Percentiles rank a stretch among this genome's conserved stretches.
phyloP scores from a whole-genome alignment of 1,140 invertebrate genomes.

The Drosophila subpulchrella region DNA sequence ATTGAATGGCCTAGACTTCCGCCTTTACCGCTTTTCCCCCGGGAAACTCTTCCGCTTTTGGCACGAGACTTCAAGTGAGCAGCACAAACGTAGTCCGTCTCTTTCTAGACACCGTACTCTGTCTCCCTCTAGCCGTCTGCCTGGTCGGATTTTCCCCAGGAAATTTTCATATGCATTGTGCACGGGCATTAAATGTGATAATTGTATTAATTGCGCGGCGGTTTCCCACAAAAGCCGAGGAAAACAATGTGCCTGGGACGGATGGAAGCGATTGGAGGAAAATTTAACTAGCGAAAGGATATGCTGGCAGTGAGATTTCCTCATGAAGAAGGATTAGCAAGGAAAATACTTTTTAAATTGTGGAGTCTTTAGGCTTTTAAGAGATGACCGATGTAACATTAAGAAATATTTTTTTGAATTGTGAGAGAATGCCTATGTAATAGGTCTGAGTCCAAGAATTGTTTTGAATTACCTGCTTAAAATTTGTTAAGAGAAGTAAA shows the following conservation, averaged over 20 bases:
- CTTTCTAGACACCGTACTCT: not conserved
- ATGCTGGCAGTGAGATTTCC: not conserved
- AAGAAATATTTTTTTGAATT: too few species aligned
- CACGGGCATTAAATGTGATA: slow-evolving; percentile 68
- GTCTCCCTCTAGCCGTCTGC: slow-evolving; percentile 20
- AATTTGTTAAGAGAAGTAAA: too few species aligned
- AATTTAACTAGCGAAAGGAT: slow-evolving; percentile 16
- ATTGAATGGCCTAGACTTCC: slow-evolving; percentile 68
- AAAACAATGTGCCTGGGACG: slow-evolving; percentile 31
- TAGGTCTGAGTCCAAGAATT: too few species aligned
- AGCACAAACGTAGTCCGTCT: slow-evolving; percentile 14
- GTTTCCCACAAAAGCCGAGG: slow-evolving; percentile 51
- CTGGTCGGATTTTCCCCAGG: slow-evolving; percentile 32
- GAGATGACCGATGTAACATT: not conserved
- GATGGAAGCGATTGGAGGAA: slow-evolving; percentile 21
- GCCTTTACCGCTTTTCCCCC: slow-evolving; percentile 11
- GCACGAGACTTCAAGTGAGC: slow-evolving; percentile 58
- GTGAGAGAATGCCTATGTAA: too few species aligned
- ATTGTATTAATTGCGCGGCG: slow-evolving; percentile 71
- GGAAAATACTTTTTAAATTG: not conserved
- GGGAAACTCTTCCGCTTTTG: slow-evolving; percentile 60
- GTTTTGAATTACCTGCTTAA: too few species aligned
- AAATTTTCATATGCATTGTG: slow-evolving; percentile 72
- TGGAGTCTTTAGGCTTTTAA: not conserved
- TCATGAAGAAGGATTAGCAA: not conserved